Evolutionary conservation across 2,113 vertebrate genomes (phyloP).

Genomic region (Psilopsiagon aurifrons): DNA sequence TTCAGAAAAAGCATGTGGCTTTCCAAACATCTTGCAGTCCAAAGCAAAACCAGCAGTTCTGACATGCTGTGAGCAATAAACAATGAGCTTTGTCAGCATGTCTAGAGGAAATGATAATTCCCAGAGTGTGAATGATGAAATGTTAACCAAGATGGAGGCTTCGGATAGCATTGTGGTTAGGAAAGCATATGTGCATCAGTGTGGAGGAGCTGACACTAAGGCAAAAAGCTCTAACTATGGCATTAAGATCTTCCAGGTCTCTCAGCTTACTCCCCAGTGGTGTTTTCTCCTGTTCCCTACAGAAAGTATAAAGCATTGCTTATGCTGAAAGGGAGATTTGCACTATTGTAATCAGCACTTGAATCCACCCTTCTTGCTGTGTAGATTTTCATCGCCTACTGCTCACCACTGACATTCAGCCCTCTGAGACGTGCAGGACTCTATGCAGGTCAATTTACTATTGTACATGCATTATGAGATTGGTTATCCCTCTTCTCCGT

Average conservation of each 20-base stretch:
- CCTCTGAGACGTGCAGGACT: background rate
- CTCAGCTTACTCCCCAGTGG: background rate
- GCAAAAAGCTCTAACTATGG: background rate
- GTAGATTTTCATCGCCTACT: background rate
- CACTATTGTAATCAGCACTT: background rate
- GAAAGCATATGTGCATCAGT: background rate
- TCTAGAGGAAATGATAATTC: constrained; percentile 67
- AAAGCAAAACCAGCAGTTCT: constrained; percentile 67
- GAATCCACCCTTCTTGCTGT: background rate
- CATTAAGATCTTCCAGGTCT: background rate
- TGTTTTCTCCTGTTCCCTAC: background rate
- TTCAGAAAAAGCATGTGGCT: constrained; percentile 49
- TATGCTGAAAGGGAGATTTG: background rate
- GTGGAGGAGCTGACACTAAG: background rate
- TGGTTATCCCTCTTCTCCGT: background rate
- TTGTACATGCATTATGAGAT: background rate
- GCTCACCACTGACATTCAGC: background rate
- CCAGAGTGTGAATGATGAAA: constrained; percentile 60
- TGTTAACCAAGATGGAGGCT: constrained; percentile 47
- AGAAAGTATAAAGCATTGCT: background rate
- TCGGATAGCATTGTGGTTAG: constrained; percentile 1
- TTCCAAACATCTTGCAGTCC: constrained; percentile 61
- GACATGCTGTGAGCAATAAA: constrained; percentile 66
- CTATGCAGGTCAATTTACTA: background rate
- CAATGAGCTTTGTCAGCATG: constrained; percentile 64